Base-by-base conservation (phyloP, 1,140 invertebrate species). In the Drosophila arizonae region DNA sequence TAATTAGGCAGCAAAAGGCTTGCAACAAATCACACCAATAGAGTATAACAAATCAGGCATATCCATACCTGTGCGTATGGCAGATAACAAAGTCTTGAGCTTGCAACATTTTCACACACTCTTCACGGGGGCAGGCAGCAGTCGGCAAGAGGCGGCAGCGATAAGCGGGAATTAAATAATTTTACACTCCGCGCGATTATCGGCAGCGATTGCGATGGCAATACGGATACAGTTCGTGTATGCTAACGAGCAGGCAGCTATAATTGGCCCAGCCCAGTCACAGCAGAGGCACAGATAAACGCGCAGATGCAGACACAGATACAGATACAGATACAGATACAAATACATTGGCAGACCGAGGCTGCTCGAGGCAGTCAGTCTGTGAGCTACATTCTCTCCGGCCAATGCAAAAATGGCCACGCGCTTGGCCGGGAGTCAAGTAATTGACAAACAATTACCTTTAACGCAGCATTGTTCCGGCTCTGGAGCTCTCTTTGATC, bases 371-470 rank as follows among this genome's bases (percentile, higher is more conserved):
- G 13, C 52, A 55, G 26, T 2, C 8, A 4, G 52, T 3, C 13
- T 43, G n/a, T 24, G 39, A 58, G 11, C 39, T 43, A 30, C 26
- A 48, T 48, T 43, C 57, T 60, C 52, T 36, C 52, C 28, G 52
- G 30, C 4, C 30, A 24, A 39, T 51, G 6, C 55, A 10, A 56
- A 51, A 66, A 24, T 43, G 52, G 84, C 84, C 84, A 87, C 82
- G 79, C 84, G 84, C 67, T 68, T 60, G 70, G 70, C 61, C 85
- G 77, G 84, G 84, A 88, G 84, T 88, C 84, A 81, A 88, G 84
- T 88, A 88, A 88, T 88, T 88, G 84, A 88, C 84, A 88, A 88
- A 88, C 84, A 88, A 88, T 88, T 88, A 88, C 84, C 84, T 88
- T 87, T 88, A 88, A 88, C 84, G 84, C 84, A 88, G 79, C 84